Evolutionary conservation across 2,113 vertebrate genomes (phyloP).

Genomic region (Okapia johnstoni): DNA sequence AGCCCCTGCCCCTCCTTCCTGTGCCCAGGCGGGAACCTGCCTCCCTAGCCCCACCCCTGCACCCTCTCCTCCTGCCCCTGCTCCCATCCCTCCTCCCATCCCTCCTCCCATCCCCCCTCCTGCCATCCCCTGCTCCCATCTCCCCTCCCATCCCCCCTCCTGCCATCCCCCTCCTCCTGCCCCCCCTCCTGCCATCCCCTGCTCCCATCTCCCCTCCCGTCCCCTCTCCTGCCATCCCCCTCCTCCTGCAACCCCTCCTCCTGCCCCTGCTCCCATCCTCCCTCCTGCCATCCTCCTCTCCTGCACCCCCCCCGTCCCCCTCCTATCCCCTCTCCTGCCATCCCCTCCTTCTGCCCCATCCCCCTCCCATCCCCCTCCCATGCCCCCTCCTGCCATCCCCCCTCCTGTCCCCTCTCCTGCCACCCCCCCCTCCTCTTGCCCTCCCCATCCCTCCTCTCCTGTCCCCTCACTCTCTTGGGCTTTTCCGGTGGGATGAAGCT

Average conservation of each 20-base stretch:
- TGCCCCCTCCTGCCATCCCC: neutral
- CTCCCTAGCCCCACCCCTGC: accelerated
- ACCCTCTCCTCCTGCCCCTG: accelerated
- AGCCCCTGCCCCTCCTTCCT: neutral
- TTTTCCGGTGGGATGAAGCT: neutral
- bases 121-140: accelerated
- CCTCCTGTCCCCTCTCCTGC: neutral
- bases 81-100: too few relatives aligned
- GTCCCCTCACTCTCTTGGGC: neutral
- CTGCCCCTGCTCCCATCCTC: too few relatives aligned
- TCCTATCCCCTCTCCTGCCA: neutral
- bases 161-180: neutral
- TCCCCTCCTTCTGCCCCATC: neutral
- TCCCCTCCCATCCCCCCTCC: too few relatives aligned
- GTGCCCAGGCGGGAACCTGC: neutral
- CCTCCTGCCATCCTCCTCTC: too few relatives aligned
- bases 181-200: too few relatives aligned
- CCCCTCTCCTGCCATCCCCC: too few relatives aligned
- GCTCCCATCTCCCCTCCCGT: too few relatives aligned
- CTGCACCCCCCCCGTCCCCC: too few relatives aligned
- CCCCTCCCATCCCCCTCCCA: too few relatives aligned
- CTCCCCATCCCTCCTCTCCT: neutral
- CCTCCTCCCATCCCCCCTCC: too few relatives aligned
- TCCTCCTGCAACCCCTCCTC: too few relatives aligned
- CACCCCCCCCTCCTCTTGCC: neutral